Evolutionary conservation across 2,888 invertebrate species (phyloP).

Genomic region (Melanchra persicariae): DNA sequence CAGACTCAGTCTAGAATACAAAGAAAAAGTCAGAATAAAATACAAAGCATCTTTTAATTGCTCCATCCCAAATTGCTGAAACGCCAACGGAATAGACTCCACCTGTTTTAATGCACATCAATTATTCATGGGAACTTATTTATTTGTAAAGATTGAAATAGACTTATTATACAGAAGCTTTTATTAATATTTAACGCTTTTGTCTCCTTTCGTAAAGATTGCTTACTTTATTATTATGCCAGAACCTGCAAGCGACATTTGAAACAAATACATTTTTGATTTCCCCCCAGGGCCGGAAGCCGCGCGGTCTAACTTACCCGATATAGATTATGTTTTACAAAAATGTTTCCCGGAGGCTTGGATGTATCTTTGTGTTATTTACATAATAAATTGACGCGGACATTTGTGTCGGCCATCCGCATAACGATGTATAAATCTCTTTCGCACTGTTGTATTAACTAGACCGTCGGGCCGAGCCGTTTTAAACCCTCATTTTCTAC

Average conservation of each 20-base stretch:
- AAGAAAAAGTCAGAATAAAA: conserved; percentile 13
- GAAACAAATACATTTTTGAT: conserved; percentile 62
- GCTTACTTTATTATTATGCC: conserved; percentile 45
- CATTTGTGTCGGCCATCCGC: conserved; percentile 39
- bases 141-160: conserved; percentile 62
- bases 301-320: conserved; percentile 30
- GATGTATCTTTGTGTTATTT: conserved; percentile 57
- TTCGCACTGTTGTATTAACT: conserved; percentile 36
- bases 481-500: conserved; percentile 39
- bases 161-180: conserved; percentile 54
- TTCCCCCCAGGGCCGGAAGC: conserved; percentile 28
- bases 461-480: conserved; percentile 21
- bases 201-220: conserved; percentile 55
- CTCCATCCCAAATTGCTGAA: conserved; percentile 45
- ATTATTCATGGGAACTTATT: conserved; percentile 61
- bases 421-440: conserved; percentile 43
- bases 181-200: conserved; percentile 58
- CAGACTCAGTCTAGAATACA: background rate
- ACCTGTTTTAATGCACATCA: conserved; percentile 54
- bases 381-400: conserved; percentile 60
- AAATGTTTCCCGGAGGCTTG: conserved; percentile 44
- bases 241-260: conserved; percentile 56
- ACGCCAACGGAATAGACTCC: conserved; percentile 38
- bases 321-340: conserved; percentile 55
- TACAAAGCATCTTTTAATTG: conserved; percentile 50